Conservation (phyloP, 2,888 invertebrate genomes). For the Malthinus seriepunctatus region DNA sequence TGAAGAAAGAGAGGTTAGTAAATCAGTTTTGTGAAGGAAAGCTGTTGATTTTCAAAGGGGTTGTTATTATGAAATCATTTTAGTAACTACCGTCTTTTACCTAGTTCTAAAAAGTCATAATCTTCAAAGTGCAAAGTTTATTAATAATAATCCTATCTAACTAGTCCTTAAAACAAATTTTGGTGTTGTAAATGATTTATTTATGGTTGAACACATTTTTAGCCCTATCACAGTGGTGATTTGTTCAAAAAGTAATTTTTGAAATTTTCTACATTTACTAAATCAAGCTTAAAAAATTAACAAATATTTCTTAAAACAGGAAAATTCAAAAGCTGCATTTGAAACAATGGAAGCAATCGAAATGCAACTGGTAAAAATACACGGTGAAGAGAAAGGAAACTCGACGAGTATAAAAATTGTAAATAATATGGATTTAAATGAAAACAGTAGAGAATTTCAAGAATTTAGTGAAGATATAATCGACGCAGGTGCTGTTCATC, state of each 20-base stretch:
- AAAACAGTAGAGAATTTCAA: slow-evolving; percentile 31
- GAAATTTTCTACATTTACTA: background rate
- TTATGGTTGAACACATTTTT: too few species aligned
- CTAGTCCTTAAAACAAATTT: too few species aligned
- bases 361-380: slow-evolving; percentile 50
- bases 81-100: too few species aligned
- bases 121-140: too few species aligned
- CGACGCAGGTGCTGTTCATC: slow-evolving; percentile 47
- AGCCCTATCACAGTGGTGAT: background rate
- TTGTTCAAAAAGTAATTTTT: background rate
- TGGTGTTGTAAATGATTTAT: too few species aligned
- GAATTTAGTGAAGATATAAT: slow-evolving; percentile 39
- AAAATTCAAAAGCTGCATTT: slow-evolving; percentile 16
- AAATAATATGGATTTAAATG: slow-evolving; percentile 22
- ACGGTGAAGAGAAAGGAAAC: slow-evolving; percentile 34
- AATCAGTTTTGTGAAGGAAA: too few species aligned
- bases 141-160: too few species aligned
- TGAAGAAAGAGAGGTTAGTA: slow-evolving; percentile 37
- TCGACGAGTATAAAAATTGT: slow-evolving; percentile 14
- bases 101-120: too few species aligned
- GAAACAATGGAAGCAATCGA: slow-evolving; percentile 51
- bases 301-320: background rate
- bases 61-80: too few species aligned
- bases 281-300: background rate
- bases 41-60: too few species aligned